Base-by-base conservation (phyloP, 2,888 invertebrate species). In the Molanna angustata region DNA sequence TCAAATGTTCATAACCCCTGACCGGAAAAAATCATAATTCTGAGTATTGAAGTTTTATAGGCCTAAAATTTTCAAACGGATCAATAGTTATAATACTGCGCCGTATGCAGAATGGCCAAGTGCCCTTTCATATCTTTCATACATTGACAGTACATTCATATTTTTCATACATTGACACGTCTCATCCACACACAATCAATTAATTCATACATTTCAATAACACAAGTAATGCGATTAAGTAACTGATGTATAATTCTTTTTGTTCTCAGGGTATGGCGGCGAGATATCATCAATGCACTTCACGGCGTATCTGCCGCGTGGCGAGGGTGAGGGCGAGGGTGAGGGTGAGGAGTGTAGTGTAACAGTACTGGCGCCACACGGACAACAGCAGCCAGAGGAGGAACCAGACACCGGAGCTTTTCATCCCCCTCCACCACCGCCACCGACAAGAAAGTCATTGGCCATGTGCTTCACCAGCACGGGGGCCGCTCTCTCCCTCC, bases 391-490 rank as follows among this genome's bases (percentile, higher is more conserved):
- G 64, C 61, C 65, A 62, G 64, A 67, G 65, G 48, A 49, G 19
- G 53, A 56, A 16, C n/a, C 52, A 52, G 14, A 64, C 62, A 46
- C 60, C 61, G 43, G 54, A 44, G 27, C 58, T 64, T 76, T 65
- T 60, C 63, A 62, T 52, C 70, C 73, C 64, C 68, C 63, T 41
- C 64, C 65, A 35, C 74, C 74, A 69, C 74, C 76, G 68, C 75
- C 71, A 67, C 75, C 78, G 67, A 76, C 78, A 69, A 77, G 83
- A 68, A 88, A 89, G 71, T 88, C 89, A 56, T 76, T 86, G 61
- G 80, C 90, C 35, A 88, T 90, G 85, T 90, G 89, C 67, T 90
- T 87, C 69, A 90, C 90, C 46, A 90, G 90, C 70, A 90, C 90
- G 13, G 90, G 89, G 40, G 84, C 88, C n/a, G 82, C 88, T 32